Evolutionary conservation across 2,113 vertebrate genomes (phyloP).

Genomic region (Montifringilla adamsi): DNA sequence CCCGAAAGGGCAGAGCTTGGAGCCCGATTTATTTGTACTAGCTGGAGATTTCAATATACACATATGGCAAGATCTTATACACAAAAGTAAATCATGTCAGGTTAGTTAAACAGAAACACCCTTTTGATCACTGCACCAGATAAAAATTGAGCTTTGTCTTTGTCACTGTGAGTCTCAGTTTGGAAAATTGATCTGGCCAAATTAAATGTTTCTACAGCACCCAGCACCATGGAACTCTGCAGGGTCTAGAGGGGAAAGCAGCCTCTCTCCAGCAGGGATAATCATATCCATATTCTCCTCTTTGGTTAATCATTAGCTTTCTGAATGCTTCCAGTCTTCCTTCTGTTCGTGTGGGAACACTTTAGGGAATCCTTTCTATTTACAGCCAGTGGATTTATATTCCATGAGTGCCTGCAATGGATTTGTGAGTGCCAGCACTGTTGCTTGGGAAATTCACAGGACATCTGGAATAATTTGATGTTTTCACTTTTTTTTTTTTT

Average conservation of each 20-base stretch:
- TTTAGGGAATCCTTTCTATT: conserved; percentile 48
- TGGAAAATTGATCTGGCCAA: not conserved
- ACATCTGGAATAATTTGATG: conserved; percentile 46
- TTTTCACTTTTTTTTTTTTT: not conserved
- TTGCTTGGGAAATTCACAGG: not conserved
- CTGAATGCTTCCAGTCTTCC: conserved; percentile 49
- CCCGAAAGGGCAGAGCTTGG: not conserved
- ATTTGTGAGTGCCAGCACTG: not conserved
- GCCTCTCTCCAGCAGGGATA: not conserved
- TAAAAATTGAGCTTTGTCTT: conserved; percentile 20
- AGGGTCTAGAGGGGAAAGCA: not conserved
- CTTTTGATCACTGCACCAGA: conserved; percentile 20
- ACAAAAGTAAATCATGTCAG: conserved; percentile 18
- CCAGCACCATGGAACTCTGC: not conserved
- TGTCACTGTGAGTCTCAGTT: not conserved
- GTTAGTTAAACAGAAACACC: conserved; percentile 40
- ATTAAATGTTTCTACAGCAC: conserved; percentile 17
- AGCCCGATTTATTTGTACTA: not conserved
- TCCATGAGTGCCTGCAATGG: not conserved
- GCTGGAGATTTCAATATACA: not conserved
- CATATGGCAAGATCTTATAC: not conserved
- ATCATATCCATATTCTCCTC: conserved; percentile 10
- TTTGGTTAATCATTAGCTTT: not conserved
- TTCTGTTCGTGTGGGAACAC: conserved; percentile 23
- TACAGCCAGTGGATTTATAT: not conserved